Percentiles rank a stretch among this genome's conserved stretches.
These are phyloP conservation scores for Petrolisthes manimaculis DNA, from an alignment of 2,888 invertebrate genomes.

Conservation along the genomic window DNA sequence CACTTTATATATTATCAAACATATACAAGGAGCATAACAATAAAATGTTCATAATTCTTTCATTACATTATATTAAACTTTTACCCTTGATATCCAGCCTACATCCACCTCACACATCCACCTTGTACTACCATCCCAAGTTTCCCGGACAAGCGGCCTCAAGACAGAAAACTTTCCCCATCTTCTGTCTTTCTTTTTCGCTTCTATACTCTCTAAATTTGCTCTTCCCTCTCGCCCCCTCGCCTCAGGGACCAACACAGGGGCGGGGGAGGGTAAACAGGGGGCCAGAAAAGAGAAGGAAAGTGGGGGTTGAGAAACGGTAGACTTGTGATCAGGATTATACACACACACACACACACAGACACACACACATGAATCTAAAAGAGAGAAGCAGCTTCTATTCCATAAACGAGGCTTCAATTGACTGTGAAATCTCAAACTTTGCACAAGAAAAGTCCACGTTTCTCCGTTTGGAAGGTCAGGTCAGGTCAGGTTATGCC, in stretches of 20 bases:
- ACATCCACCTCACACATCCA: no score
- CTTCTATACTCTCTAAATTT: slow-evolving; percentile 33
- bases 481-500: no score
- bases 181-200: slow-evolving; percentile 20
- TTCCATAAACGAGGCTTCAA: slow-evolving; percentile 1
- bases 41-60: no score
- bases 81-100: no score
- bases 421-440: slow-evolving; percentile 20
- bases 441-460: background rate
- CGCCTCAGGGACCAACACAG: slow-evolving; percentile 14
- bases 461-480: no score
- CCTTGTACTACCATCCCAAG: no score
- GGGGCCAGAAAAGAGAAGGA: background rate
- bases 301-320: background rate
- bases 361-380: no score
- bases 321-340: background rate
- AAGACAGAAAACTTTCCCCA: background rate
- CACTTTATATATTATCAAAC: no score
- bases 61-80: no score
- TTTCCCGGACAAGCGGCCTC: no score
- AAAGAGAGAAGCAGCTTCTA: background rate
- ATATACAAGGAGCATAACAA: no score
- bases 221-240: slow-evolving; percentile 21
- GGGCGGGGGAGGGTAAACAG: background rate
- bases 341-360: background rate